A percentile compares a stretch with the other conserved stretches of the same genome.
These are phyloP conservation scores for Margaritifera margaritifera DNA, from an alignment of 2,888 invertebrate species.

Conservation along the genomic window DNA sequence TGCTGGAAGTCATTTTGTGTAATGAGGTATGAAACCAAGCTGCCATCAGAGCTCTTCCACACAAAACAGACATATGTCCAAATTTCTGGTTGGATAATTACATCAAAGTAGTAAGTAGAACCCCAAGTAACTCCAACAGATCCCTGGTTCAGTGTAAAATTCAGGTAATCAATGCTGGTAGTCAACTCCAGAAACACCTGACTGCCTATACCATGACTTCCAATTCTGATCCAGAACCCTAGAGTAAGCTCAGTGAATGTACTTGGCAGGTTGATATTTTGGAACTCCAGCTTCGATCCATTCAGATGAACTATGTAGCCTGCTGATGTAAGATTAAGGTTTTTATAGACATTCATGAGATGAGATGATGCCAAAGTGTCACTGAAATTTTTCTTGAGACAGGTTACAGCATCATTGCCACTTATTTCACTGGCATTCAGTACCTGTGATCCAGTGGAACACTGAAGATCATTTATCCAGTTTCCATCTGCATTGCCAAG, in stretches of 20 bases:
- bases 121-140: constrained; percentile 13
- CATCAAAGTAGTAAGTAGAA: background rate
- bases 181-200: background rate
- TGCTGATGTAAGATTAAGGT: constrained; percentile 33
- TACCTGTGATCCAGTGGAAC: constrained; percentile 13
- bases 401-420: constrained; percentile 25
- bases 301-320: constrained; percentile 38
- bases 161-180: constrained; percentile 8
- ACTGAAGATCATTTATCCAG: constrained; percentile 47
- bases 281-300: background rate
- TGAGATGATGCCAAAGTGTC: constrained; percentile 1
- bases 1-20: constrained; percentile 20
- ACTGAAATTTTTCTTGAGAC: constrained; percentile 24
- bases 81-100: background rate
- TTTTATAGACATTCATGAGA: background rate
- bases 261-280: constrained; percentile 7
- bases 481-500: constrained; percentile 43
- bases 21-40: constrained; percentile 20
- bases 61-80: constrained; percentile 28
- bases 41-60: constrained; percentile 20
- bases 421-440: constrained; percentile 23
- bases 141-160: constrained; percentile 11
- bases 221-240: constrained; percentile 24
- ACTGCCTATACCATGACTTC: background rate
- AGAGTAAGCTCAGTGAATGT: constrained; percentile 15